Evolutionary conservation across 2,113 vertebrate genomes (phyloP), one percentile per base, ranked within the genome.

Genomic region (Chionodraco myersi): DNA sequence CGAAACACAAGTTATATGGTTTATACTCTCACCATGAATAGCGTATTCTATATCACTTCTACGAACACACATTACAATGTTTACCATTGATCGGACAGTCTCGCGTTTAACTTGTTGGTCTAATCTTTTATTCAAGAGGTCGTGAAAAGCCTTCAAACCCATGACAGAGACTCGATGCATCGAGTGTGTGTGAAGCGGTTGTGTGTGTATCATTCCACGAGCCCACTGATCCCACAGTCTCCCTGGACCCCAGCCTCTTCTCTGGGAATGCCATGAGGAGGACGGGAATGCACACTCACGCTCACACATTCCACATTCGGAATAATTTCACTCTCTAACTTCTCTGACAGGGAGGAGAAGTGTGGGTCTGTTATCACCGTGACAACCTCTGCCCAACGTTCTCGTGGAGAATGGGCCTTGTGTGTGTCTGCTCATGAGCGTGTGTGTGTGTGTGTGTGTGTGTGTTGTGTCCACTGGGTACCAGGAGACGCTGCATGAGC

Each of bases 321-420:
- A 87, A 90, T 81, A 88, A 93, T 84, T 88, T 60, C 41, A 54
- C 65, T 47, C 83, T 69, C 86, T 77, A 45, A 76, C 80, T 77
- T 80, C 34, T 70, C 70, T 5, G 36, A 81, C 36, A 10, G 61
- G 69, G 66, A 72, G 3, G 72, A 86, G 77, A 90, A 78, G 81
- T 67, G 83, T 72, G 75, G 86, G 84, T 72, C 78, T 90, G 88
- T 94, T 90, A 89, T 91, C 79, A 74, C 85, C 67, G 88, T 90
- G 91, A 93, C 94, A 94, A 94, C 92, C 90, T 91, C 90, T 87
- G 88, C 89, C 87, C 83, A 83, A 82, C 52, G 75, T 85, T 90
- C 77, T 87, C 82, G 70, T 70, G 86, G 80, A 94, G 93, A 95
- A 95, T 93, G 81, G 92, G 60, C 86, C 90, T 91, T 92, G 88